Percentiles rank a stretch among this genome's conserved stretches.
These are phyloP conservation scores for Cebidichthys violaceus DNA, from an alignment of 2,113 vertebrate species.

Conservation along the genomic window DNA sequence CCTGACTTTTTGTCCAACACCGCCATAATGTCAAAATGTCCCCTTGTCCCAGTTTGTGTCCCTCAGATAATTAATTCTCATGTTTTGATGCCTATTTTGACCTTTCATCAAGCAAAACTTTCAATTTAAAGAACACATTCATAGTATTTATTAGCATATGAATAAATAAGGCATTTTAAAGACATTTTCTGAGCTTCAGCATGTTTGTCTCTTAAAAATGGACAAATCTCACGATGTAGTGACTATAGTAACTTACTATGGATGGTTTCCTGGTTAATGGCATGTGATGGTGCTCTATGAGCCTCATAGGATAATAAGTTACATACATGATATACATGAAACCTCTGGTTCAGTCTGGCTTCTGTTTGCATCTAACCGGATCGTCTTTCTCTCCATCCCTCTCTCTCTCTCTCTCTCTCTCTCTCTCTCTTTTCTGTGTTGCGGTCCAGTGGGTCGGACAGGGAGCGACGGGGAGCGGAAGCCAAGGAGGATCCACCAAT, in stretches of 20 bases:
- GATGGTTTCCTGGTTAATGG: no score
- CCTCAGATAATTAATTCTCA: neutral
- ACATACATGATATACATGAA: neutral
- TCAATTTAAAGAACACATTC: neutral
- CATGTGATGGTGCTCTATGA: neutral
- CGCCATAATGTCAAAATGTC: neutral
- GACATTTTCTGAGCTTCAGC: neutral
- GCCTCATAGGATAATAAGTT: neutral
- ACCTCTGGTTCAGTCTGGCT: neutral
- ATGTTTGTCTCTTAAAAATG: neutral
- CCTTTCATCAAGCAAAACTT: neutral
- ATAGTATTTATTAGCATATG: neutral
- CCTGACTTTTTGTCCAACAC: neutral
- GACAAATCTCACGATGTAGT: no score
- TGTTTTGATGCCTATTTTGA: neutral
- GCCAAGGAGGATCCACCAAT: conserved; percentile 79
- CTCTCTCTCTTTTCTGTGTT: conserved; percentile 25
- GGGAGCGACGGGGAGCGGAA: conserved; percentile 70
- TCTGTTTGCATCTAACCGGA: conserved; percentile 2
- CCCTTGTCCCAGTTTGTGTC: neutral
- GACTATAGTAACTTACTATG: no score
- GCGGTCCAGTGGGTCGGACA: conserved; percentile 72
- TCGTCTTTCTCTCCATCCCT: neutral
- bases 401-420: no score
- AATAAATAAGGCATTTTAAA: neutral